Evolutionary conservation across 2,797 vertebrate genomes (phyloP).

Genomic region (Falco rusticolus): DNA sequence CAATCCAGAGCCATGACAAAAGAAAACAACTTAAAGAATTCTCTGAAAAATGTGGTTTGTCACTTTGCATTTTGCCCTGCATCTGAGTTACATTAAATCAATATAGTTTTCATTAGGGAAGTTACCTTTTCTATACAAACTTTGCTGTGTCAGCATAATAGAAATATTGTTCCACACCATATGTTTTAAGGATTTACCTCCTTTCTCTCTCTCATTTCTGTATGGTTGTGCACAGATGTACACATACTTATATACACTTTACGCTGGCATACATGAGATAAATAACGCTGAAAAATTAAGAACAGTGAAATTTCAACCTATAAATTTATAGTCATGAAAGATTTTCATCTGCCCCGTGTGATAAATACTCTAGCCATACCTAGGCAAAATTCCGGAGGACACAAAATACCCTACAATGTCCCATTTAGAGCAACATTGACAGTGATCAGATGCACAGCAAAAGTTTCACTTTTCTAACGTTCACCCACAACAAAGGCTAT

Average conservation of each 20-base stretch:
- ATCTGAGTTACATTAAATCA: slow-evolving; percentile 23
- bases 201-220: not conserved
- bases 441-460: not conserved
- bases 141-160: not conserved
- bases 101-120: not conserved
- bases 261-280: rapidly evolving
- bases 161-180: not conserved
- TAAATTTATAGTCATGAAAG: not conserved
- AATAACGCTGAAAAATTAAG: not conserved
- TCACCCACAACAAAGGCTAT: not conserved
- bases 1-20: not conserved
- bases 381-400: not conserved
- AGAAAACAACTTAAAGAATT: not conserved
- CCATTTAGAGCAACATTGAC: not conserved
- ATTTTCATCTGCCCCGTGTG: not conserved
- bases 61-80: not conserved
- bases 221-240: not conserved
- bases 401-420: not conserved
- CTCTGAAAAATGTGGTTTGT: not conserved
- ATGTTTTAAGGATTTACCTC: not conserved
- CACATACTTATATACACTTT: not conserved
- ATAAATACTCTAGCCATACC: not conserved
- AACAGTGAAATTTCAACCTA: not conserved
- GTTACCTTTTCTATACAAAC: not conserved
- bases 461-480: not conserved